A percentile compares a stretch with the other conserved stretches of the same genome.
These are phyloP conservation scores for Lepidocyrtinus sp. DNA, from an alignment of 2,888 invertebrate genomes.

Conservation along the genomic window DNA sequence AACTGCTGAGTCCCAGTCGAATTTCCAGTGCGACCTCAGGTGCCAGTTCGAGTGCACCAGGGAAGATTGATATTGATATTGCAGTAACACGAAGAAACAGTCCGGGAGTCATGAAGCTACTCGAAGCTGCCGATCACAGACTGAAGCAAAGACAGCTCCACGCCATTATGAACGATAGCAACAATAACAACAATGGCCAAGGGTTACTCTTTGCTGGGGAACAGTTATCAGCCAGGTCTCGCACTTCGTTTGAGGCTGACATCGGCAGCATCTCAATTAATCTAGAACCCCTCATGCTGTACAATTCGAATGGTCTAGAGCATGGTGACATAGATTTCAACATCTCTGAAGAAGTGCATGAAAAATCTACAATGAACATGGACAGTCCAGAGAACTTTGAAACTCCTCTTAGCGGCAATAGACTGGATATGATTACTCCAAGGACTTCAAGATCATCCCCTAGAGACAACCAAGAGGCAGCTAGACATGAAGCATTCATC, in stretches of 20 bases:
- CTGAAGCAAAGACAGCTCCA: slow-evolving; percentile 32
- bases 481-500: slow-evolving; percentile 45
- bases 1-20: slow-evolving; percentile 34
- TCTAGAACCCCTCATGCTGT: slow-evolving; percentile 33
- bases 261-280: slow-evolving; percentile 43
- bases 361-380: too few relatives aligned
- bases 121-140: slow-evolving; percentile 39
- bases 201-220: too few relatives aligned
- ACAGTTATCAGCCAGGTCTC: slow-evolving; percentile 34
- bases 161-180: slow-evolving; percentile 25
- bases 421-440: too few relatives aligned
- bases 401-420: too few relatives aligned
- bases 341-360: too few relatives aligned
- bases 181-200: neutral
- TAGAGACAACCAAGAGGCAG: neutral
- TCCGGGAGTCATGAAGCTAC: slow-evolving; percentile 36
- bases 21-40: slow-evolving; percentile 52
- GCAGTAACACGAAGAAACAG: slow-evolving; percentile 52
- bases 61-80: slow-evolving; percentile 64
- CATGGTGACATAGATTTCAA: too few relatives aligned
- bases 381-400: too few relatives aligned
- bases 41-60: slow-evolving; percentile 17
- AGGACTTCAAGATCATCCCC: too few relatives aligned
- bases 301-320: neutral
- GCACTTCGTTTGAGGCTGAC: slow-evolving; percentile 44